Percentiles rank a stretch among this genome's conserved stretches.
Conservation (phyloP, 2,888 invertebrate genomes). For the Hipparchia semele region DNA sequence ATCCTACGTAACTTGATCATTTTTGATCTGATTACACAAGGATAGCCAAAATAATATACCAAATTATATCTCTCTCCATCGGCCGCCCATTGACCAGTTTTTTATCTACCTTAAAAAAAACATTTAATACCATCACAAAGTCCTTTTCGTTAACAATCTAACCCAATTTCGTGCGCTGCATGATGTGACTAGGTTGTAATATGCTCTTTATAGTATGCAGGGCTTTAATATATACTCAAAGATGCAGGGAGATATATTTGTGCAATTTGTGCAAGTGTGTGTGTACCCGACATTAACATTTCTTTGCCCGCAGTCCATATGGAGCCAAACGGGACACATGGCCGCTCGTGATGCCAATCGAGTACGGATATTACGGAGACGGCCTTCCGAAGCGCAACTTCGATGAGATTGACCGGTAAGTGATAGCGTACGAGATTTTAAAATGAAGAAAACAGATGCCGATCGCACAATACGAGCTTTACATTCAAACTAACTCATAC, state of each 20-base stretch:
- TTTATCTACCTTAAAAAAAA: too few relatives aligned
- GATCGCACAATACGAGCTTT: too few relatives aligned
- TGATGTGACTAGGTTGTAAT: neutral
- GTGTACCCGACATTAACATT: neutral
- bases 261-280: neutral
- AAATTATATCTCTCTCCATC: too few relatives aligned
- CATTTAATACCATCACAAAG: too few relatives aligned
- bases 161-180: neutral
- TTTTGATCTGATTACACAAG: too few relatives aligned
- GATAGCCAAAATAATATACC: too few relatives aligned
- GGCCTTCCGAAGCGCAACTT: conserved; percentile 77
- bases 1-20: too few relatives aligned
- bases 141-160: too few relatives aligned
- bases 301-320: conserved; percentile 55
- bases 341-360: conserved; percentile 53
- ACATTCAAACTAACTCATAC: too few relatives aligned
- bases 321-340: conserved; percentile 66
- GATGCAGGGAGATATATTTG: too few relatives aligned
- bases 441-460: neutral
- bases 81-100: too few relatives aligned
- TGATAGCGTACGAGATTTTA: conserved; percentile 17
- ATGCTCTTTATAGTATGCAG: neutral
- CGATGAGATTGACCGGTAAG: conserved; percentile 84
- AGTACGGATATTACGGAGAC: conserved; percentile 66
- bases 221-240: too few relatives aligned